phyloP scores from a whole-genome alignment of 37 sponge, comb jelly and placozoan genomes.

The Spongilla lacustris region DNA sequence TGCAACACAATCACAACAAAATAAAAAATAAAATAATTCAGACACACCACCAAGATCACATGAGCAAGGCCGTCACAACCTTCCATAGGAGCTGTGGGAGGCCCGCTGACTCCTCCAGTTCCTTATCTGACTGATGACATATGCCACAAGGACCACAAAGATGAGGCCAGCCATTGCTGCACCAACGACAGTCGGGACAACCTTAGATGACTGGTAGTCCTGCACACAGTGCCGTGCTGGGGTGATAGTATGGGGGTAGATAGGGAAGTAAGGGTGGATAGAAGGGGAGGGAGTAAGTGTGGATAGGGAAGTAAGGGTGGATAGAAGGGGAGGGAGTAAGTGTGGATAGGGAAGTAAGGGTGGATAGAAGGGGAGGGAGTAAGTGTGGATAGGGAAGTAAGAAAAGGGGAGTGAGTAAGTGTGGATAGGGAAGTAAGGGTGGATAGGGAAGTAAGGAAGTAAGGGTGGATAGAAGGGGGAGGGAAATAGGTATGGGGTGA shows the following conservation, averaged over 20 bases:
- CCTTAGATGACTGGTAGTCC: constrained; percentile 39
- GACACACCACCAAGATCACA: background rate
- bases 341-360: background rate
- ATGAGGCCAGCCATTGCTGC: constrained; percentile 88
- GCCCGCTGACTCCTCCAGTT: constrained; percentile 37
- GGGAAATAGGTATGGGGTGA: background rate
- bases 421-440: background rate
- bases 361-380: background rate
- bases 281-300: background rate
- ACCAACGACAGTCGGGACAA: constrained; percentile 92
- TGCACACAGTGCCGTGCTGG: constrained; percentile 18
- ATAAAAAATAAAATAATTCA: background rate
- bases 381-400: background rate
- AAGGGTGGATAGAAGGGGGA: background rate
- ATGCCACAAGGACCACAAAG: constrained; percentile 87
- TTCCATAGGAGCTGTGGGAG: background rate
- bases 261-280: background rate
- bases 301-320: background rate
- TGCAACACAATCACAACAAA: background rate
- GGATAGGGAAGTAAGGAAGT: background rate
- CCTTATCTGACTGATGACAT: constrained; percentile 82
- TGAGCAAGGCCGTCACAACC: background rate
- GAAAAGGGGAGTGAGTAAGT: background rate
- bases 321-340: background rate
- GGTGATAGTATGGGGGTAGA: background rate